Percentiles rank a stretch among this genome's conserved stretches.
These are phyloP conservation scores for Cosmorhoe ocellata DNA, from an alignment of 2,888 invertebrate genomes.

Conservation along the genomic window DNA sequence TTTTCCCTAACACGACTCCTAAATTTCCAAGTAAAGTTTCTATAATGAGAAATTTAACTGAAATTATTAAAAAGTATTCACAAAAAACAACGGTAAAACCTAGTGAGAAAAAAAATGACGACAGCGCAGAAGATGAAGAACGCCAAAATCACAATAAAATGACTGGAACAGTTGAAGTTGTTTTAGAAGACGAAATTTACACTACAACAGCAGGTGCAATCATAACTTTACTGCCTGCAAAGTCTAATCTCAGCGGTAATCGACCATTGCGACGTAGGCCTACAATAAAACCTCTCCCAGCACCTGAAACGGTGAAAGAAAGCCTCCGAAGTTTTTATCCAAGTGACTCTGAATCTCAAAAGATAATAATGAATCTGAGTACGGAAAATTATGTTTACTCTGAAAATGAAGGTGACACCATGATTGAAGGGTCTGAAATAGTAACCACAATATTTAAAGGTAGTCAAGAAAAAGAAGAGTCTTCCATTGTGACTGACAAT, in stretches of 20 bases:
- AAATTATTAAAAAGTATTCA: constrained; percentile 84
- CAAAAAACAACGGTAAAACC: constrained; percentile 59
- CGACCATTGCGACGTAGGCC: constrained; percentile 86
- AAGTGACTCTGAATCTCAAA: constrained; percentile 49
- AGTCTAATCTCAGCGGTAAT: constrained; percentile 90
- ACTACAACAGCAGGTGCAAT: constrained; percentile 62
- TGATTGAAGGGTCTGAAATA: constrained; percentile 47
- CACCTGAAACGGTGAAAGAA: constrained; percentile 54
- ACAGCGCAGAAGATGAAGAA: constrained; percentile 45
- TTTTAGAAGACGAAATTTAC: constrained; percentile 67
- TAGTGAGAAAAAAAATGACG: constrained; percentile 17
- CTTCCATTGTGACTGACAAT: constrained; percentile 47
- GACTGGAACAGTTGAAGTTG: constrained; percentile 72
- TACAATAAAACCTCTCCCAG: constrained; percentile 60
- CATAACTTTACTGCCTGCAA: constrained; percentile 87
- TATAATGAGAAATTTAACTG: constrained; percentile 83
- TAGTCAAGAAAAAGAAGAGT: constrained; percentile 39
- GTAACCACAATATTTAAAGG: constrained; percentile 42
- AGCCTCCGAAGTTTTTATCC: constrained; percentile 61
- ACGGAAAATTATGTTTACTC: constrained; percentile 54
- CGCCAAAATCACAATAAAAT: constrained; percentile 58
- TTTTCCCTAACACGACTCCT: constrained; percentile 70
- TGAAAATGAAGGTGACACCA: constrained; percentile 42
- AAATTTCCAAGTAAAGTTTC: constrained; percentile 70
- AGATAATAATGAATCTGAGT: constrained; percentile 50